phyloP scores from a whole-genome alignment of 2,797 vertebrate species.

The Novumbra hubbsi region DNA sequence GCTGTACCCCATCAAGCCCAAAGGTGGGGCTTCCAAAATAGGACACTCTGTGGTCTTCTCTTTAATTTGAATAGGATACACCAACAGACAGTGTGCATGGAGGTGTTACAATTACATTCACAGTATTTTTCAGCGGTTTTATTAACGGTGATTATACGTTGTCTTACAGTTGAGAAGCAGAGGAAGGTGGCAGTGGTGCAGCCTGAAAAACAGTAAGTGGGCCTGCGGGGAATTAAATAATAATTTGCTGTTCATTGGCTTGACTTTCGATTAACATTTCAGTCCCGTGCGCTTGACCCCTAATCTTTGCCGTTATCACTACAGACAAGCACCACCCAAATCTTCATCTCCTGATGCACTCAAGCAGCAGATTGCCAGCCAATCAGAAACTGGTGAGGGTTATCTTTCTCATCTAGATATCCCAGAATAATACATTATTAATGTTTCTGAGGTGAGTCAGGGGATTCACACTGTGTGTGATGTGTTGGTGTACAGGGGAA shows the following conservation, averaged over 20 bases:
- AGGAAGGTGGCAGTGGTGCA: constrained; percentile 93
- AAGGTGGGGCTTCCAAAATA: constrained; percentile 70
- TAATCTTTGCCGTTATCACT: constrained; percentile 31
- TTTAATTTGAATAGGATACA: background rate
- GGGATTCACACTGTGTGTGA: background rate
- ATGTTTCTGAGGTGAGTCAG: background rate
- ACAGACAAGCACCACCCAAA: constrained; percentile 67
- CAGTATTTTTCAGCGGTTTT: background rate
- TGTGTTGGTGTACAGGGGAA: constrained; percentile 66
- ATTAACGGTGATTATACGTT: constrained; percentile 19
- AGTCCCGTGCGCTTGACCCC: constrained; percentile 7
- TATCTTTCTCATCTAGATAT: constrained; percentile 1
- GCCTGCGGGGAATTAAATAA: background rate
- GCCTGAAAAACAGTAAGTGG: constrained; percentile 96
- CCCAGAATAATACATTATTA: background rate
- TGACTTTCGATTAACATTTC: constrained; percentile 2
- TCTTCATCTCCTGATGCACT: constrained; percentile 70
- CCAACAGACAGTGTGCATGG: background rate
- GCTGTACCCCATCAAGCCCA: constrained; percentile 84
- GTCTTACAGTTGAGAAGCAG: constrained; percentile 85
- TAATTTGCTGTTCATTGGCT: background rate
- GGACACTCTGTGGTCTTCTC: background rate
- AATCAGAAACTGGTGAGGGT: constrained; percentile 72
- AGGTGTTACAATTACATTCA: background rate
- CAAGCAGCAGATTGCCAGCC: constrained; percentile 70